Evolutionary conservation across 2,113 vertebrate species (phyloP).

Genomic region (Crotalus tigris): DNA sequence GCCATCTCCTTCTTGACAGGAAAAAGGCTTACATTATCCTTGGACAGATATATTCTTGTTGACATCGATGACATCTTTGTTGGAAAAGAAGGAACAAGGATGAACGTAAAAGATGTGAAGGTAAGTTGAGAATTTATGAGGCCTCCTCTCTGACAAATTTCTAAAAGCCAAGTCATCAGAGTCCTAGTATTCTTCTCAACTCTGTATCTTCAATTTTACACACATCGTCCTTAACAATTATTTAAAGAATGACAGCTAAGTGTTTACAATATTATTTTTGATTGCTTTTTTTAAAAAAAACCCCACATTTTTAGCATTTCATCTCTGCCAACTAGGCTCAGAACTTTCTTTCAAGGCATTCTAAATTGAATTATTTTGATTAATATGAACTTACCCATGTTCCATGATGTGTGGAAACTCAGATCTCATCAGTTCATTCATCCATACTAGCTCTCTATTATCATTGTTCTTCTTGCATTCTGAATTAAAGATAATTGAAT

Average conservation of each 20-base stretch:
- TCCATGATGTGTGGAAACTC: not conserved
- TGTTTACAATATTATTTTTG: not conserved
- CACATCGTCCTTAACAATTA: not conserved
- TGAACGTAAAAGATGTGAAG: slow-evolving; percentile 94
- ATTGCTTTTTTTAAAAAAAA: not conserved
- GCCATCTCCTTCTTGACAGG: slow-evolving; percentile 89
- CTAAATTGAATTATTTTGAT: not conserved
- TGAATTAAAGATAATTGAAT: not conserved
- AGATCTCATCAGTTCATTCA: not conserved
- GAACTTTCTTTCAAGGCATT: not conserved
- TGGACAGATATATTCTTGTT: slow-evolving; percentile 91
- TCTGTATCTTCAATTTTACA: not conserved
- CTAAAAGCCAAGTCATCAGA: not conserved
- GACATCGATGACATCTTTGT: slow-evolving; percentile 97
- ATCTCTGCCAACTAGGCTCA: not conserved
- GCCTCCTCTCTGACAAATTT: not conserved
- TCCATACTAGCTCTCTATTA: not conserved
- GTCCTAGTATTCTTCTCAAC: not conserved
- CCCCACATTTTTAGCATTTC: not conserved
- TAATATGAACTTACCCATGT: not conserved
- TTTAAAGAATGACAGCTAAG: not conserved
- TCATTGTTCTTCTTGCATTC: not conserved
- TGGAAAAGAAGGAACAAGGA: slow-evolving; percentile 94
- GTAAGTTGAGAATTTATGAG: slow-evolving; percentile 67
- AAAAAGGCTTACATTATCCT: slow-evolving; percentile 82